Evolutionary conservation across 2,888 invertebrate genomes (phyloP), one percentile per base, ranked within the genome.

Genomic region (Myathropa florea): DNA sequence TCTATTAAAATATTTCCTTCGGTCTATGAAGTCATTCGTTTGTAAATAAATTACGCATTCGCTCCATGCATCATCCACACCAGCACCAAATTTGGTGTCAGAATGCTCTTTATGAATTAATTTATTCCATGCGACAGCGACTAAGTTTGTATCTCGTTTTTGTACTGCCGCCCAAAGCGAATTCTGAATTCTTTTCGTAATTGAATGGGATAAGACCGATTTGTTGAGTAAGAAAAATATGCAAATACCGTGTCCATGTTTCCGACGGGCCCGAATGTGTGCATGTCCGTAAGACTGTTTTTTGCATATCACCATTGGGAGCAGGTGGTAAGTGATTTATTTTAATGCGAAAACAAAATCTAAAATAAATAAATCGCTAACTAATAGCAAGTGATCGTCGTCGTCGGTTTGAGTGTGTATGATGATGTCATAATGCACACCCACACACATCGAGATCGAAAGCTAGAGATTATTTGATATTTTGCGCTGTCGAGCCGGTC

Each of bases 401-500:
- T 6, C 4, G 71, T 28, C 57, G 33, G 55, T 39, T 67, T 59
- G 39, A 55, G 71, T 61, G 71, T 71, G 57, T 57, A 65, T 59
- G 70, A 82, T 85, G 85, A 83, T 83, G 83, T 83, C 83, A 83
- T 83, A 72, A 80, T 80, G 84, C 76, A 84, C 84, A 76, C 84
- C 84, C 53, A 80, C 84, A 76, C 76, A 61, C 24, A 39, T 57
- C 28, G 36, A 59, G 78, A 53, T 55, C 53, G 77, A 61, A 67
- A 75, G 65, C 75, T 79, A 79, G 78, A 65, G 57, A 75, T 18
- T 46, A 79, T 75, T 57, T 57, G 24, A 79, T 75, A 61, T 79
- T 65, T 68, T 64, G 53, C 73, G 39, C 70, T 70, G 36, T 24
- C 24, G 24, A 36, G 72, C 67, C 55, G 59, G 14, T 46, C 26